phyloP scores from a whole-genome alignment of 2,888 invertebrate species.

The Dascillus cervinus region DNA sequence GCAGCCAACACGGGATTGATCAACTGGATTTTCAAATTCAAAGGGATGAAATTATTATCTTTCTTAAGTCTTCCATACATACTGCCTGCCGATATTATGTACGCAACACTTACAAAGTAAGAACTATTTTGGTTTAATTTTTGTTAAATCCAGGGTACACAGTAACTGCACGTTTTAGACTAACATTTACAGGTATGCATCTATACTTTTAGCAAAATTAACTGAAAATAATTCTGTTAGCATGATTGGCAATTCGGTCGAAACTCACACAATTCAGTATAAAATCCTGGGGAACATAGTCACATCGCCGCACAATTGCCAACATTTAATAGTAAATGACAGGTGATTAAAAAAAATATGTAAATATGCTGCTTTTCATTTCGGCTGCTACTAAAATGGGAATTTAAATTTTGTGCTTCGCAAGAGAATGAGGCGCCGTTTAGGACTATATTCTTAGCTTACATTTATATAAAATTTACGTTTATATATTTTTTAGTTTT shows the following conservation, averaged over 20 bases:
- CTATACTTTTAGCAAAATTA: slow-evolving; percentile 14
- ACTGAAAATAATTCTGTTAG: slow-evolving; percentile 34
- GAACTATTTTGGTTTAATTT: too few species aligned
- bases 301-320: slow-evolving; percentile 10
- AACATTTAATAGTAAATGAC: slow-evolving; percentile 12
- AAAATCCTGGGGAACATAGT: slow-evolving; percentile 38
- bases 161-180: slow-evolving; percentile 6
- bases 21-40: slow-evolving; percentile 83
- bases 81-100: slow-evolving; percentile 80
- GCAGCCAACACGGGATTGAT: slow-evolving; percentile 84
- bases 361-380: too few species aligned
- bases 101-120: slow-evolving; percentile 83
- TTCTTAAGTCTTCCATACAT: slow-evolving; percentile 78
- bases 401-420: too few species aligned
- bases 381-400: too few species aligned
- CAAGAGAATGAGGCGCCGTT: too few species aligned
- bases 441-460: too few species aligned
- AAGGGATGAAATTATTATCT: slow-evolving; percentile 72
- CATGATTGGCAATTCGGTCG: slow-evolving; percentile 39
- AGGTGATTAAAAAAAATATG: slow-evolving; percentile 17
- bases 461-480: too few species aligned
- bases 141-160: too few species aligned
- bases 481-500: too few species aligned
- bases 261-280: slow-evolving; percentile 38
- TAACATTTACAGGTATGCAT: slow-evolving; percentile 24